These are phyloP conservation scores for Melipona bicolor DNA, from an alignment of 2,888 invertebrate species.

Conservation along the genomic window DNA sequence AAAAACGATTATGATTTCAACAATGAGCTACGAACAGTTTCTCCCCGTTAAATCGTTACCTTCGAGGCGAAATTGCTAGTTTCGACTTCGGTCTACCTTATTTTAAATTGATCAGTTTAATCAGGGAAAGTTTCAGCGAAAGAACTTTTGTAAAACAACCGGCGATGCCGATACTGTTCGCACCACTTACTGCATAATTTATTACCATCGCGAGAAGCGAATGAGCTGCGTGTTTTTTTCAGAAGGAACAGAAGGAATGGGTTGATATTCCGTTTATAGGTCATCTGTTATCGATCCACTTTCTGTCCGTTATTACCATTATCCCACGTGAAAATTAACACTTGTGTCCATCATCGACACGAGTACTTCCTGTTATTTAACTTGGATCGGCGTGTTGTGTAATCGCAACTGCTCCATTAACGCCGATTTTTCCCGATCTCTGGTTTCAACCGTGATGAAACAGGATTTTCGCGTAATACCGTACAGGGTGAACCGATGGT, in stretches of 20 bases:
- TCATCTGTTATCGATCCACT: slow-evolving; percentile 42
- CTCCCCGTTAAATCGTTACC: too few species aligned
- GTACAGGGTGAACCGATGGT: too few species aligned
- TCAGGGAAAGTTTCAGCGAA: not conserved
- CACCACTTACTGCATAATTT: not conserved
- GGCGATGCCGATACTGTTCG: not conserved
- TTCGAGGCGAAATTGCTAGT: not conserved
- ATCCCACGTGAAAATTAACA: slow-evolving; percentile 25
- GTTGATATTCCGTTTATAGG: not conserved
- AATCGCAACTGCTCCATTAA: not conserved
- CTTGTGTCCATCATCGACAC: not conserved
- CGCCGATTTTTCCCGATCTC: not conserved
- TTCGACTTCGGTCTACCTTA: not conserved
- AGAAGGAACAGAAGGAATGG: not conserved
- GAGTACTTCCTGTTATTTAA: slow-evolving; percentile 7
- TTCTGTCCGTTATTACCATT: slow-evolving; percentile 26
- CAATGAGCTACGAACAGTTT: too few species aligned
- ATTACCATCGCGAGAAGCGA: not conserved
- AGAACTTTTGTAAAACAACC: not conserved
- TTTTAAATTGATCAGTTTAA: not conserved
- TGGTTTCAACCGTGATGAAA: not conserved
- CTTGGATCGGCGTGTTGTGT: not conserved
- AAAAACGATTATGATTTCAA: not conserved
- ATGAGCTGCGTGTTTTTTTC: not conserved
- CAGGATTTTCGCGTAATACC: not conserved